A percentile compares a stretch with the other conserved stretches of the same genome.
phyloP scores from a whole-genome alignment of 2,888 invertebrate species.

The Amphipoea lucens region DNA sequence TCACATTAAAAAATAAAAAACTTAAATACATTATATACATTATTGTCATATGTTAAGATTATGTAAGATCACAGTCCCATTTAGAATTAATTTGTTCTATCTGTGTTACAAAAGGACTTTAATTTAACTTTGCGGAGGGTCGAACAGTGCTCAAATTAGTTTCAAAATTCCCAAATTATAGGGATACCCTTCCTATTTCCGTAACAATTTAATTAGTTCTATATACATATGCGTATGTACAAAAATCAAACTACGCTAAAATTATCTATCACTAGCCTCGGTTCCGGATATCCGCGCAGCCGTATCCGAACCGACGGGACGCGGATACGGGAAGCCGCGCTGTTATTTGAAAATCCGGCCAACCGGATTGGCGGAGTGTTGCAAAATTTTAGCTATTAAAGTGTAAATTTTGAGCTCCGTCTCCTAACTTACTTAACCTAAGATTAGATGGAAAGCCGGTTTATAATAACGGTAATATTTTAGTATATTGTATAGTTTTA shows the following conservation, averaged over 20 bases:
- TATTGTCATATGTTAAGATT: too few relatives aligned
- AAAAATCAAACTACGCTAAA: slow-evolving; percentile 43
- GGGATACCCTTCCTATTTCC: neutral
- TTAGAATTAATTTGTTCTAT: slow-evolving; percentile 20
- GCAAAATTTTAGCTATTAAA: slow-evolving; percentile 65
- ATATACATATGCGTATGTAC: slow-evolving; percentile 21
- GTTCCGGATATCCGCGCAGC: slow-evolving; percentile 59
- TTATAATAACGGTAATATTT: slow-evolving; percentile 61
- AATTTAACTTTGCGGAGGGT: slow-evolving; percentile 37
- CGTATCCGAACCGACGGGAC: slow-evolving; percentile 52
- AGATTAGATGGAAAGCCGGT: slow-evolving; percentile 53
- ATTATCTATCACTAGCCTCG: slow-evolving; percentile 40
- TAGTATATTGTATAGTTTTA: slow-evolving; percentile 57
- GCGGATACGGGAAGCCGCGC: slow-evolving; percentile 55
- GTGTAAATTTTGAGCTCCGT: slow-evolving; percentile 63
- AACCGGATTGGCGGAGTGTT: slow-evolving; percentile 51
- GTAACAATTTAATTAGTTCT: slow-evolving; percentile 32
- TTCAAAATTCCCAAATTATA: slow-evolving; percentile 30
- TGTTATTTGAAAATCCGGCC: slow-evolving; percentile 54
- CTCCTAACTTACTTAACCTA: slow-evolving; percentile 57
- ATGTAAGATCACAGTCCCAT: neutral
- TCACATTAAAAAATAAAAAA: too few relatives aligned
- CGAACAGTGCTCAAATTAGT: slow-evolving; percentile 34
- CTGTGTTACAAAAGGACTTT: slow-evolving; percentile 9
- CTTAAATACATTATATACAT: too few relatives aligned